Evolutionary conservation across 2,888 invertebrate genomes (phyloP), one percentile per base, ranked within the genome.

Genomic region (Nowickia ferox): DNA sequence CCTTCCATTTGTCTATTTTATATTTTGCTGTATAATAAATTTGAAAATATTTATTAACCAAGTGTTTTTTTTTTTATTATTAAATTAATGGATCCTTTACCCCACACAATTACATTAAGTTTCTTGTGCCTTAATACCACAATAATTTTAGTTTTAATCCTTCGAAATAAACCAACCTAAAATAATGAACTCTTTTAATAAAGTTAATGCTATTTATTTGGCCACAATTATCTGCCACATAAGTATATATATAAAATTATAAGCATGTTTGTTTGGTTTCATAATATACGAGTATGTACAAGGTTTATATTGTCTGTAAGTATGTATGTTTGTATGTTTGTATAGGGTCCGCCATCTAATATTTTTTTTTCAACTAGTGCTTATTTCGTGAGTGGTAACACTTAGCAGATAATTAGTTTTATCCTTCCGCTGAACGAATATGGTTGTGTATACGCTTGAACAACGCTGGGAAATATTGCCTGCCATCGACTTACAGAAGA

Each of bases 171-270:
- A 3, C 9, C 5, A 46, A 57, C 1, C 6, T 19, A 19, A 68
- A 40, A 40, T 66, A 66, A 48, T 51, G 19, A 68, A 17, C 17
- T 17, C 6, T 55, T 42, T 61, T 13, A n/a, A 2, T 19, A 9
- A 63, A 30, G 10, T 53, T 11, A 10, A 22, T 66, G 74, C 80
- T 80, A 74, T 66, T 66, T 80, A 51, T 80, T 80, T 74, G 30
- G 2, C 57, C 80, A 51, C 66, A 74, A 42, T 51, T 66, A 59
- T 66, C 30, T 80, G 13, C 59, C 66, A 59, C 65, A 30, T 6
- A 30, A 22, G 22, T 6, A 30, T 30, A 30, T 0, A 30, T 6
- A 30, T 30, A 30, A 1, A 30, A 30, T 30, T 30, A 30, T 30
- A 30, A 30, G 30, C 30, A 78, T 61, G 77, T 69, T n/a, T 10